Evolutionary conservation across 1,140 invertebrate species (phyloP).

Genomic region (Pristionchus pacificus): DNA sequence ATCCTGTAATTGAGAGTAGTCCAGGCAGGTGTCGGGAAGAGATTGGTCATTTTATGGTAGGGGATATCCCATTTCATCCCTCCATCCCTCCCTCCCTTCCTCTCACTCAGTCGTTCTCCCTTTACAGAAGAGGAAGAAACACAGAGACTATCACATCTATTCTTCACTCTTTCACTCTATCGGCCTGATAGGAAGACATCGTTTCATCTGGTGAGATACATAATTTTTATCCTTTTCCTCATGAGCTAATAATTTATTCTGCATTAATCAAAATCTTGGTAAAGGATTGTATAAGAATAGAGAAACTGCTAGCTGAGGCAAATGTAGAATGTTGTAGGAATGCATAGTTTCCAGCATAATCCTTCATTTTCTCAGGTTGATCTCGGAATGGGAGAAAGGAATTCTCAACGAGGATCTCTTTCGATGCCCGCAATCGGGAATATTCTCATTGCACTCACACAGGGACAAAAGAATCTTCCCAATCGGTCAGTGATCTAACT

Average conservation of each 20-base stretch:
- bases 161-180: slow-evolving; percentile 33
- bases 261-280: no score
- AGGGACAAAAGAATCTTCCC: slow-evolving; percentile 42
- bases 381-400: slow-evolving; percentile 41
- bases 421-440: slow-evolving; percentile 39
- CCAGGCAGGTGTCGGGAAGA: no score
- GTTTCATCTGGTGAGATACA: background rate
- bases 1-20: background rate
- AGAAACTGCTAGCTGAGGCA: no score
- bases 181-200: slow-evolving; percentile 13
- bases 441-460: slow-evolving; percentile 36
- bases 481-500: slow-evolving; percentile 33
- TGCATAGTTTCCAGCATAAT: background rate
- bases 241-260: background rate
- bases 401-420: slow-evolving; percentile 35
- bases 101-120: no score
- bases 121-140: slow-evolving; percentile 39
- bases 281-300: no score
- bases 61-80: no score
- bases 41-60: no score
- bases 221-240: slow-evolving; percentile 1
- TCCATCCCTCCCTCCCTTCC: no score
- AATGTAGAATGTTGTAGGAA: no score
- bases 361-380: slow-evolving; percentile 27
- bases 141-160: slow-evolving; percentile 31